Evolutionary conservation across 2,113 vertebrate genomes (phyloP).

Genomic region (cat (Felis catus)): F.catus_Fca126_mat1.0 CM031415.1:152879001-152879500

Average conservation of each 20-base stretch:
- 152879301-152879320: not conserved
- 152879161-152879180: not conserved
- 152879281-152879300: not conserved
- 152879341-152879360: not conserved
- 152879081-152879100: not conserved
- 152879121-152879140: not conserved
- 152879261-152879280: not conserved
- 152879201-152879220: not conserved
- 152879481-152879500: not conserved
- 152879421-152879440: not conserved
- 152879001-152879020: not conserved
- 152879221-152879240: not conserved
- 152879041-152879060: not conserved
- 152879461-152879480: not conserved
- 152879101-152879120: not conserved
- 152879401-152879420: not conserved
- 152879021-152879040: not conserved
- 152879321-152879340: not conserved
- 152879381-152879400: not conserved
- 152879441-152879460: not conserved
- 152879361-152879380: not conserved
- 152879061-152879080: not conserved
- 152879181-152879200: not conserved
- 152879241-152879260: not conserved
- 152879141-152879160: not conserved